These are phyloP conservation scores for Dascyllus trimaculatus DNA, from an alignment of 2,113 vertebrate genomes.

Conservation along the genomic window DNA sequence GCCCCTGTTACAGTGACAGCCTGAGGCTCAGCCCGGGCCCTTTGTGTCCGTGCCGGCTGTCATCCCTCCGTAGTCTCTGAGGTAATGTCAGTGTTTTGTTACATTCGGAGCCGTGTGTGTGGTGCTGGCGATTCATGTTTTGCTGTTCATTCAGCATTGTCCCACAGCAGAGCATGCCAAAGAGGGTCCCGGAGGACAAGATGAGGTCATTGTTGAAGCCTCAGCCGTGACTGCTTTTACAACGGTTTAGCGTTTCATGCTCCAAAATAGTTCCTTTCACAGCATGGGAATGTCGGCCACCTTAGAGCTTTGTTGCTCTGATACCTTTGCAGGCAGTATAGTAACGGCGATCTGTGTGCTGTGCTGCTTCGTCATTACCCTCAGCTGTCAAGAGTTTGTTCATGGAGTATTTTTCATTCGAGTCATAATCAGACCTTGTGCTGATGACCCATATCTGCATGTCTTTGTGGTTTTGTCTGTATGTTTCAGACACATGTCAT, in stretches of 20 bases:
- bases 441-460: not conserved
- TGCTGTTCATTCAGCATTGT: constrained; percentile 76
- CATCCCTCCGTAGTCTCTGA: constrained; percentile 66
- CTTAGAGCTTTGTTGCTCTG: constrained; percentile 27
- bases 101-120: constrained; percentile 65
- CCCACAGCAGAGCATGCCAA: constrained; percentile 70
- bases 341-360: not conserved
- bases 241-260: constrained; percentile 78
- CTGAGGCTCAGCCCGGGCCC: constrained; percentile 48
- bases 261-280: constrained; percentile 74
- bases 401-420: not conserved
- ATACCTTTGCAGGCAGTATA: not conserved
- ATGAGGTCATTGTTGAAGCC: constrained; percentile 76
- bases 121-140: constrained; percentile 65
- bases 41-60: constrained; percentile 69
- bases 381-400: not conserved
- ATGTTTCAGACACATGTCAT: constrained; percentile 18
- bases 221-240: constrained; percentile 63
- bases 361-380: constrained; percentile 1
- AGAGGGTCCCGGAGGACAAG: constrained; percentile 69
- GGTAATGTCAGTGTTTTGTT: constrained; percentile 78
- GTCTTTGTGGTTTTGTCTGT: constrained; percentile 11
- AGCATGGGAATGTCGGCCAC: constrained; percentile 63
- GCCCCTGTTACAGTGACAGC: constrained; percentile 43
- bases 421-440: constrained; percentile 1